These are phyloP conservation scores for Chascanopsetta lugubris DNA, from an alignment of 2,113 vertebrate genomes.

Conservation along the genomic window DNA sequence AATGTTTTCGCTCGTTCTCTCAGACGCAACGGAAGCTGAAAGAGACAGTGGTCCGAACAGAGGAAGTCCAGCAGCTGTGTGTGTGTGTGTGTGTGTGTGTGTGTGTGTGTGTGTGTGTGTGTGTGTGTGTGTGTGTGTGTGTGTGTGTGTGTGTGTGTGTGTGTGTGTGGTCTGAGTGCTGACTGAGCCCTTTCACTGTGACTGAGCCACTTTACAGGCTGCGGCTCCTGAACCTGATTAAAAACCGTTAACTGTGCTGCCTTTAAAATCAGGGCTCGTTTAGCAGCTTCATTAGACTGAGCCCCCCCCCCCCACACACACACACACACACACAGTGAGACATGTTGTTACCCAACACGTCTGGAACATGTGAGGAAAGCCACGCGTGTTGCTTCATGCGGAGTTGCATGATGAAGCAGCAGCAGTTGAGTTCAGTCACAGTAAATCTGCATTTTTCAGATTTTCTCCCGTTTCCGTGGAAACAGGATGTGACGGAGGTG, in stretches of 20 bases:
- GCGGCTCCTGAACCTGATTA: slow-evolving; percentile 46
- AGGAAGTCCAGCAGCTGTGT: slow-evolving; percentile 72
- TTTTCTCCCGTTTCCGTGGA: background rate
- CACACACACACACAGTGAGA: background rate
- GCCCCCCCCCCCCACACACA: too few relatives aligned
- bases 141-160: slow-evolving; percentile 44
- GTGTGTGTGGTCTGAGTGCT: slow-evolving; percentile 65
- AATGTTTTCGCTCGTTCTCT: slow-evolving; percentile 66
- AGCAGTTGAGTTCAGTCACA: too few relatives aligned
- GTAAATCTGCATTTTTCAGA: background rate
- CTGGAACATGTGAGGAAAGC: background rate
- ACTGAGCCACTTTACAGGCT: slow-evolving; percentile 47
- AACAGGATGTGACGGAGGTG: slow-evolving; percentile 3
- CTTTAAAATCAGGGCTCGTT: background rate
- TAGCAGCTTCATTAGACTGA: slow-evolving; percentile 16
- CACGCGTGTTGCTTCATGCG: background rate
- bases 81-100: too few relatives aligned
- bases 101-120: slow-evolving; percentile 40
- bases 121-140: slow-evolving; percentile 46
- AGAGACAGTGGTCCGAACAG: slow-evolving; percentile 65
- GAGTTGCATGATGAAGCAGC: background rate
- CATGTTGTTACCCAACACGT: background rate
- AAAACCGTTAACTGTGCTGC: slow-evolving; percentile 38
- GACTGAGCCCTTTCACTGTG: slow-evolving; percentile 59
- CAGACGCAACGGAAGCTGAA: slow-evolving; percentile 69